Base-by-base conservation (phyloP, 1,140 invertebrate species). In the Achroia grisella region DNA sequence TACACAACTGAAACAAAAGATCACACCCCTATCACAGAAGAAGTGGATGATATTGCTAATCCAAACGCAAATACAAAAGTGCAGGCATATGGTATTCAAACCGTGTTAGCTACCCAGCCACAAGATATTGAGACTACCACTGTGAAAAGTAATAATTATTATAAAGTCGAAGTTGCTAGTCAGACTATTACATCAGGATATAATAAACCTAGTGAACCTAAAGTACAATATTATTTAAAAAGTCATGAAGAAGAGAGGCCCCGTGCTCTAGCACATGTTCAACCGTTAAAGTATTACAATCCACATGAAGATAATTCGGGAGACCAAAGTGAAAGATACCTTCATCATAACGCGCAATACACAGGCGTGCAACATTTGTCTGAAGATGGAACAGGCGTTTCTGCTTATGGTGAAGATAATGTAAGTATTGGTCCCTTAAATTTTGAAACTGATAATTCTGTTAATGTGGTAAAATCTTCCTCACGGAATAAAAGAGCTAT, bases 1-100 rank as follows among this genome's bases (percentile, higher is more conserved):
- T 67, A 61, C 17, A 44, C 52, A 36, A 48, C 56, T 32, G 36
- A 54, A 31, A 15, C 58, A 4, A 77, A 72, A 57, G 82, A 86
- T 48, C 55, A 83, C 31, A 86, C 54, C 29, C 82, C 83, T 4
- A 85, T 87, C 6, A 84, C 67, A 40, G 82, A 87, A 68, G 70
- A 85, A 33, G 58, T 84, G 10, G 71, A 83, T 44, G 83, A 86
- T 44, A 68, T 79, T 33, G 69, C 71, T 52, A 65, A 87, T 50
- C 62, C 68, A 4, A 65, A 62, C 39, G 45, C 56, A 44, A 39
- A 47, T 14, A 52, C 47, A 15, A 49, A 30, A 34, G 13, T 59
- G 14, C 46, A 51, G 45, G 42, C 37, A 31, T 47, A 39, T 29
- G 27, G 43, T 11, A 14, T 44, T 27, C 49, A 60, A 44, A 23